Conservation (phyloP, 2,888 invertebrate genomes). For the Congeria kusceri region DNA sequence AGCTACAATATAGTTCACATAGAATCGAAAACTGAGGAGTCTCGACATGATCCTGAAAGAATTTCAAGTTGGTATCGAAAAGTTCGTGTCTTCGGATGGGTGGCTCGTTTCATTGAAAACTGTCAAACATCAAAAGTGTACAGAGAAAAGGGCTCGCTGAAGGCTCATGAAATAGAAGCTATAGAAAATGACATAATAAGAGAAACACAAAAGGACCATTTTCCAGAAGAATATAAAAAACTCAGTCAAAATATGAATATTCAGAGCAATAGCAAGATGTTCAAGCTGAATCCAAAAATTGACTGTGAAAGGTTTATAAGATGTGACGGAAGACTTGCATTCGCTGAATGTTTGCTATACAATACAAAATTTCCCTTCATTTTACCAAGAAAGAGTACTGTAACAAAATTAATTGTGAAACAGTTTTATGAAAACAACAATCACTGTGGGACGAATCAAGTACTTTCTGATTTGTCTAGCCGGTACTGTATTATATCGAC, state of each 20-base stretch:
- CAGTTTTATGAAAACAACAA: slow-evolving; percentile 40
- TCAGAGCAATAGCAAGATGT: slow-evolving; percentile 35
- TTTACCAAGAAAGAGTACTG: slow-evolving; percentile 43
- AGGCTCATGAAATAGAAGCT: slow-evolving; percentile 23
- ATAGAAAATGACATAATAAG: slow-evolving; percentile 30
- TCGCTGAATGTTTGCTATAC: slow-evolving; percentile 43
- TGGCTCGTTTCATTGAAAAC: slow-evolving; percentile 34
- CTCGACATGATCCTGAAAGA: slow-evolving; percentile 15
- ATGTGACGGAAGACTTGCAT: slow-evolving; percentile 26
- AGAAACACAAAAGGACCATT: slow-evolving; percentile 15
- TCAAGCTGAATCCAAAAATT: slow-evolving; percentile 32
- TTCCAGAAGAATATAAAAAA: slow-evolving; percentile 15
- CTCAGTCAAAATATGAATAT: slow-evolving; percentile 8
- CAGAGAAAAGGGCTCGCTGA: slow-evolving; percentile 15
- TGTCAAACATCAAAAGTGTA: slow-evolving; percentile 5
- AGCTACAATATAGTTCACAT: slow-evolving; percentile 16
- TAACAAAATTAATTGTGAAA: slow-evolving; percentile 53
- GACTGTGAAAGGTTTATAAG: slow-evolving; percentile 44
- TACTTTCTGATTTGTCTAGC: slow-evolving; percentile 35
- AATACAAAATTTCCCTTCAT: slow-evolving; percentile 48
- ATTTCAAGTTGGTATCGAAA: slow-evolving; percentile 35
- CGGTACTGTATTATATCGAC: slow-evolving; percentile 53
- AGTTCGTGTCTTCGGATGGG: slow-evolving; percentile 28
- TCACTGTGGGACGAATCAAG: slow-evolving; percentile 51
- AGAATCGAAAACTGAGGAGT: background rate